These are phyloP conservation scores for Astur gentilis DNA, from an alignment of 2,113 vertebrate genomes.

Conservation along the genomic window DNA sequence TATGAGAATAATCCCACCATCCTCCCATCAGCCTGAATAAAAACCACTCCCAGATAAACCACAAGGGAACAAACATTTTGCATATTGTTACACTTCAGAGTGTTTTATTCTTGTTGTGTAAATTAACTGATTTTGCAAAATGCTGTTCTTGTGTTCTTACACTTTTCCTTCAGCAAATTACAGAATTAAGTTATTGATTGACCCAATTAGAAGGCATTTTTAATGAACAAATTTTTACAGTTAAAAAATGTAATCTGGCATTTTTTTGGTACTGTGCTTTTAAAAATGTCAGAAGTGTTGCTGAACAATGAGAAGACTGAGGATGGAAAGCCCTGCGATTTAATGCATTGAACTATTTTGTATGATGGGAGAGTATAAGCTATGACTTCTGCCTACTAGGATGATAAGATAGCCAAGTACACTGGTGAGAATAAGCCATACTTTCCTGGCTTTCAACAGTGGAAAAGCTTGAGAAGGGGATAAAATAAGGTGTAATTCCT, in stretches of 20 bases:
- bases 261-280: background rate
- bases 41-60: background rate
- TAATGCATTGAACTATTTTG: background rate
- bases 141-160: background rate
- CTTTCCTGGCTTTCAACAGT: background rate
- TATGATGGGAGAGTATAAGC: background rate
- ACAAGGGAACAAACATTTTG: accelerated
- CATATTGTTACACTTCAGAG: background rate
- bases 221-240: background rate
- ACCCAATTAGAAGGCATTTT: background rate
- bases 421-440: background rate
- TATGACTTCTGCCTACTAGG: background rate
- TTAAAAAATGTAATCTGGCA: background rate
- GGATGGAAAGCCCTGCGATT: background rate
- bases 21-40: background rate
- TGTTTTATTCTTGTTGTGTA: background rate
- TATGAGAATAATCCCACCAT: background rate
- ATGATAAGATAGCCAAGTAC: background rate
- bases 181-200: background rate
- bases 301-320: background rate
- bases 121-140: background rate
- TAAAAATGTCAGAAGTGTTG: background rate
- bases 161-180: background rate
- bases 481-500: background rate
- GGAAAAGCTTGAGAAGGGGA: background rate